phyloP scores from a whole-genome alignment of 2,113 vertebrate species.

The Antechinus stuartii region DNA sequence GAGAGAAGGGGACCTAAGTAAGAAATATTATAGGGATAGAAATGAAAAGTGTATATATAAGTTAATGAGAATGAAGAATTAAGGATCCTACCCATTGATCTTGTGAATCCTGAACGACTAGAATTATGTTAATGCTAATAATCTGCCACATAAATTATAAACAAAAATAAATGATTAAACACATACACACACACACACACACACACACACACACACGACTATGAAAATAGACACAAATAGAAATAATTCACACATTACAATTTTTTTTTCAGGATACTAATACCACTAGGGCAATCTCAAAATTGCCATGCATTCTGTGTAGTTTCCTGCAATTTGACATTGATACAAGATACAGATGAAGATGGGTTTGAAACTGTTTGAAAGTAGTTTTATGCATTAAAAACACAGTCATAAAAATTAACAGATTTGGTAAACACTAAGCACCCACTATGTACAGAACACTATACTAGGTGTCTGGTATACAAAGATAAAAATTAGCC shows the following conservation, averaged over 20 bases:
- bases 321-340: neutral
- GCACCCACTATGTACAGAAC: neutral
- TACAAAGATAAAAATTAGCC: neutral
- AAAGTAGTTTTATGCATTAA: neutral
- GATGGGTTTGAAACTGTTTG: neutral
- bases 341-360: neutral
- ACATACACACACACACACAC: constrained; percentile 14
- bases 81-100: neutral
- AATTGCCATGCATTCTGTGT: neutral
- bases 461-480: neutral
- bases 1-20: neutral
- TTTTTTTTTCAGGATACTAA: neutral
- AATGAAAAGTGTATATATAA: neutral
- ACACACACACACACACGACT: neutral
- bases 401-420: neutral
- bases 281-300: neutral
- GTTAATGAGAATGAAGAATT: neutral
- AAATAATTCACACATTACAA: neutral
- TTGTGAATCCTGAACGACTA: neutral
- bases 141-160: constrained; percentile 47
- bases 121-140: constrained; percentile 20
- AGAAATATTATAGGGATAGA: neutral
- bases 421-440: neutral
- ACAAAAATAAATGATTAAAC: constrained; percentile 52
- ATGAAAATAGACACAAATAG: neutral